A percentile compares a stretch with the other conserved stretches of the same genome.
Evolutionary conservation across 2,888 invertebrate species (phyloP).

Genomic region (Drosophila suboccidentalis): DNA sequence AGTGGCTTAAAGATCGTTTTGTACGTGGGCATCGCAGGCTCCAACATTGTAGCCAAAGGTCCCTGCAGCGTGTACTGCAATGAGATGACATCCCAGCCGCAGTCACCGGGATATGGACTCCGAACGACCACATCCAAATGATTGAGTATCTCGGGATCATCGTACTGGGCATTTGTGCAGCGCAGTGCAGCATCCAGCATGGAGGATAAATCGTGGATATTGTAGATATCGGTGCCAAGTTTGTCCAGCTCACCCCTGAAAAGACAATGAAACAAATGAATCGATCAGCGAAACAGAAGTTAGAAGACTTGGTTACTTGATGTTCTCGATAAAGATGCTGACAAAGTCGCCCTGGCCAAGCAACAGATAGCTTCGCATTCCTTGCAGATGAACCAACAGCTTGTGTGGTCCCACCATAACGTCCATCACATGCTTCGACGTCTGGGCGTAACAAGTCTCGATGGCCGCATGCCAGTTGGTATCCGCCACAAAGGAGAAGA

Average conservation of each 20-base stretch:
- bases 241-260: constrained; percentile 93
- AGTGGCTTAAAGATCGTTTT: constrained; percentile 84
- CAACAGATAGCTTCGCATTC: constrained; percentile 95
- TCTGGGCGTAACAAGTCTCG: constrained; percentile 93
- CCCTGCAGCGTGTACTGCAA: constrained; percentile 85
- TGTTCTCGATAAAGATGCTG: constrained; percentile 95
- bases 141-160: constrained; percentile 95
- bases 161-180: constrained; percentile 97
- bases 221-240: constrained; percentile 93
- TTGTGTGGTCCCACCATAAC: constrained; percentile 95
- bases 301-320: constrained; percentile 88
- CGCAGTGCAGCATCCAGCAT: constrained; percentile 94
- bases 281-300: neutral
- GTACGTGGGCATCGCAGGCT: constrained; percentile 85
- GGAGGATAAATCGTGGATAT: constrained; percentile 94
- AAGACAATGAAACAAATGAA: neutral
- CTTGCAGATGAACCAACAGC: constrained; percentile 95
- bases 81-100: constrained; percentile 85
- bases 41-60: constrained; percentile 85
- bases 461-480: constrained; percentile 93
- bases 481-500: constrained; percentile 89
- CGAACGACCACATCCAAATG: constrained; percentile 93
- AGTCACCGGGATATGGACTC: constrained; percentile 83
- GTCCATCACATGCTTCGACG: constrained; percentile 93
- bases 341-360: constrained; percentile 99